Conservation (phyloP, 2,113 vertebrate species). For the Tichodroma muraria region DNA sequence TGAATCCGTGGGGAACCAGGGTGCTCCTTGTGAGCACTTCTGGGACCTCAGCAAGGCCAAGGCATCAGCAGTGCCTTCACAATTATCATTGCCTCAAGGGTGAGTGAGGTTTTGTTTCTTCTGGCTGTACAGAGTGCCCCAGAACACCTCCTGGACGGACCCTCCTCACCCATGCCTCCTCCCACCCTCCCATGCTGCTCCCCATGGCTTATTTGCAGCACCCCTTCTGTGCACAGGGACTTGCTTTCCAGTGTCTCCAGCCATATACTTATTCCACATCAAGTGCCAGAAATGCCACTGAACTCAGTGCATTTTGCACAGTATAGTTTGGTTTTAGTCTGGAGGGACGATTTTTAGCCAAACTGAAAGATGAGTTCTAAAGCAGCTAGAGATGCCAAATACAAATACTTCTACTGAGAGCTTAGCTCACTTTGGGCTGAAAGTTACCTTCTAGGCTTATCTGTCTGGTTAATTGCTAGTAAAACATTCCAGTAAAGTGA, state of each 20-base stretch:
- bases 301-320: not conserved
- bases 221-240: not conserved
- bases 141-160: not conserved
- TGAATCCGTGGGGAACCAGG: too few species aligned
- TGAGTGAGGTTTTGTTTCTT: not conserved
- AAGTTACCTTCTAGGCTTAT: not conserved
- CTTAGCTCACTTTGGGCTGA: not conserved
- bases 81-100: not conserved
- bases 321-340: not conserved
- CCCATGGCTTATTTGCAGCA: not conserved
- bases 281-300: not conserved
- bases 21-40: not conserved
- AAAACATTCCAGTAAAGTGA: not conserved
- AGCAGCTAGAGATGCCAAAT: not conserved
- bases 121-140: not conserved
- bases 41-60: not conserved
- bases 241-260: not conserved
- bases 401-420: not conserved
- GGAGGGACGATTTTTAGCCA: not conserved
- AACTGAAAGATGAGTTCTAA: not conserved
- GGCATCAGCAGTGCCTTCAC: not conserved
- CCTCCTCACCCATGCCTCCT: not conserved
- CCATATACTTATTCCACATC: not conserved
- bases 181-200: not conserved
- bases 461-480: not conserved